Percentiles rank a stretch among this genome's conserved stretches.
Evolutionary conservation across 2,113 vertebrate genomes (phyloP).

Genomic region (Epinephelus cyanopodus): DNA sequence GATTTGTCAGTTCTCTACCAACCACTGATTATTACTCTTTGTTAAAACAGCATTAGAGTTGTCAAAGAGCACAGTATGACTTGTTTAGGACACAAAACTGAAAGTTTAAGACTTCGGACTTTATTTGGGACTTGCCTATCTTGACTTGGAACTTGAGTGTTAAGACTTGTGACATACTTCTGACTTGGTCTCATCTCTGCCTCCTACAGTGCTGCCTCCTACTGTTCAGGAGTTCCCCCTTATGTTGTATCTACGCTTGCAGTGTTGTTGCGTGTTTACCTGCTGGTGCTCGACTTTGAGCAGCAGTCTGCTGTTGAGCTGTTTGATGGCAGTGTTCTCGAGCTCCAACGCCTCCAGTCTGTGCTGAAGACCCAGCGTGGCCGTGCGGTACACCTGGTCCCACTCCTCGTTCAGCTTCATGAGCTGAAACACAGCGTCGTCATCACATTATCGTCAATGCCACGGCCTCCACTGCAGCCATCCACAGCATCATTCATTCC

Average conservation of each 20-base stretch:
- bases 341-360: slow-evolving; percentile 76
- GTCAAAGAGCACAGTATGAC: no score
- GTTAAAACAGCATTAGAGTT: no score
- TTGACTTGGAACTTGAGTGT: no score
- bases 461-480: slow-evolving; percentile 14
- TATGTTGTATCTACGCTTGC: background rate
- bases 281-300: slow-evolving; percentile 86
- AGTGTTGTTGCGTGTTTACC: slow-evolving; percentile 66
- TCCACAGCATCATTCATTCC: slow-evolving; percentile 1
- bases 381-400: slow-evolving; percentile 86
- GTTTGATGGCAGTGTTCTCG: slow-evolving; percentile 79
- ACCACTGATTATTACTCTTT: no score
- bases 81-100: no score
- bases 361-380: slow-evolving; percentile 83
- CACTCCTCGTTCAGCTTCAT: slow-evolving; percentile 90
- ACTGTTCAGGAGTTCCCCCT: background rate
- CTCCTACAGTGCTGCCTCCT: background rate
- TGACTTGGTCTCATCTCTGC: background rate
- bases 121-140: no score
- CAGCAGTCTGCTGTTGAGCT: slow-evolving; percentile 82
- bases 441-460: slow-evolving; percentile 20
- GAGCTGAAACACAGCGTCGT: slow-evolving; percentile 79
- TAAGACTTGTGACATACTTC: no score
- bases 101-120: no score
- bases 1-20: no score